Evolutionary conservation across 2,113 vertebrate species (phyloP).

Genomic region (Camelus bactrianus): DNA sequence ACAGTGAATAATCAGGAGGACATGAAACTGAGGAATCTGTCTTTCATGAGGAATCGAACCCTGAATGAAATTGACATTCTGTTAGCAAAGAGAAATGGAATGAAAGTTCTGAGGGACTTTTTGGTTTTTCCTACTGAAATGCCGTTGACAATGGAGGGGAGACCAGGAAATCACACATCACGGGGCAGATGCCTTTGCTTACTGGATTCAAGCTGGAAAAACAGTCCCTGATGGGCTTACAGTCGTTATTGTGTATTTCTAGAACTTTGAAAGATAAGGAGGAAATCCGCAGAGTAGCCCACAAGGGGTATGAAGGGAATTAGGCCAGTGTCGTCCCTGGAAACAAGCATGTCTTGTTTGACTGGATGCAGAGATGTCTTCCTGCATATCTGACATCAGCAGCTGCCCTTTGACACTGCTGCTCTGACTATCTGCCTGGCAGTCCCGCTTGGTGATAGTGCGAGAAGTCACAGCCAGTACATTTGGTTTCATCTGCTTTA

Average conservation of each 20-base stretch:
- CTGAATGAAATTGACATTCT: neutral
- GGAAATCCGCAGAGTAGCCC: slow-evolving; percentile 57
- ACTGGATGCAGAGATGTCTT: neutral
- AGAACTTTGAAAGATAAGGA: slow-evolving; percentile 67
- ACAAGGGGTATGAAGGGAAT: slow-evolving; percentile 35
- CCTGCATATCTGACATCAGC: neutral
- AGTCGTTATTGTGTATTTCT: slow-evolving; percentile 31
- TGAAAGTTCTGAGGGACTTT: neutral
- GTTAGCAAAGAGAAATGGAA: neutral
- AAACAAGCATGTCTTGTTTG: slow-evolving; percentile 41
- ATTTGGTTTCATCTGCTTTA: neutral
- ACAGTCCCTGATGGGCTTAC: slow-evolving; percentile 21
- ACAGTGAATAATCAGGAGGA: neutral
- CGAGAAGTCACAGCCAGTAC: neutral
- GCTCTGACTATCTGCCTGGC: neutral
- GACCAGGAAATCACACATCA: neutral
- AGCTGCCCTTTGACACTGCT: neutral
- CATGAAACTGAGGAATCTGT: neutral
- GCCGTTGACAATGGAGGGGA: neutral
- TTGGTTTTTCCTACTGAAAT: neutral
- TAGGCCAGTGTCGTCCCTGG: neutral
- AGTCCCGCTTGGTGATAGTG: neutral
- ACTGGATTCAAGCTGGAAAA: slow-evolving; percentile 66
- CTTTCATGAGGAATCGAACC: neutral
- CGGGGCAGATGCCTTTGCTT: slow-evolving; percentile 38